Conservation (phyloP, 2,888 invertebrate genomes). For the Nematopogon swammerdamellus region DNA sequence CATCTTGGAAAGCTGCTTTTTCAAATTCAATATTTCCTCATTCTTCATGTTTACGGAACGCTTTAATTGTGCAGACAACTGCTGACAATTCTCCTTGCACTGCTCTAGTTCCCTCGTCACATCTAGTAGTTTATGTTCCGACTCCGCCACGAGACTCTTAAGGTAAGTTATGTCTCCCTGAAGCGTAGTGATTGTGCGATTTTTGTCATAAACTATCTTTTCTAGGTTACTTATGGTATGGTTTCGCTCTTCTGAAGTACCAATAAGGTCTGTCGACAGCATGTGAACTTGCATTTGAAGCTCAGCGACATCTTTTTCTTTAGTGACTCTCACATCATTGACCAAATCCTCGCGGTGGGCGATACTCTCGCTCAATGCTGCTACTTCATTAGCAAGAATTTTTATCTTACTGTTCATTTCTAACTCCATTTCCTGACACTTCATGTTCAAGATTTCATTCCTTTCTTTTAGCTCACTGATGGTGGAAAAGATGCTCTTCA, state of each 20-base stretch:
- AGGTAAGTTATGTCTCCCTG: conserved; percentile 37
- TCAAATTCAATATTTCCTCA: conserved; percentile 42
- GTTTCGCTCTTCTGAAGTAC: conserved; percentile 22
- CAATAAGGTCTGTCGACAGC: not conserved
- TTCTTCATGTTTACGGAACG: conserved; percentile 42
- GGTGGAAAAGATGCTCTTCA: not conserved
- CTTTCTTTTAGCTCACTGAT: not conserved
- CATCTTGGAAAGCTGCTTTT: conserved; percentile 38
- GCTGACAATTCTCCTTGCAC: conserved; percentile 34
- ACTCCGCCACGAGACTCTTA: conserved; percentile 38
- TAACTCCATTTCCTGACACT: not conserved
- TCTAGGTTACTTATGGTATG: conserved; percentile 42
- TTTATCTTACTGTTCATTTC: not conserved
- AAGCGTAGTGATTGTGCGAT: conserved; percentile 35
- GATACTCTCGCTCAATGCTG: not conserved
- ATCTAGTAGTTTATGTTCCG: conserved; percentile 38
- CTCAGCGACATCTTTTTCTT: conserved; percentile 10
- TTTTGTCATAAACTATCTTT: conserved; percentile 40
- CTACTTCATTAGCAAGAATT: not conserved
- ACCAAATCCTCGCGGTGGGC: not conserved
- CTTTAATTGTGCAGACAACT: conserved; percentile 37
- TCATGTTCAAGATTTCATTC: not conserved
- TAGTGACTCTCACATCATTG: conserved; percentile 2
- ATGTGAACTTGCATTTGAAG: conserved; percentile 26
- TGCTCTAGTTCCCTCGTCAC: conserved; percentile 34